Evolutionary conservation across 2,797 vertebrate genomes (phyloP).

Genomic region (Pseudotriccus pelzelni): DNA sequence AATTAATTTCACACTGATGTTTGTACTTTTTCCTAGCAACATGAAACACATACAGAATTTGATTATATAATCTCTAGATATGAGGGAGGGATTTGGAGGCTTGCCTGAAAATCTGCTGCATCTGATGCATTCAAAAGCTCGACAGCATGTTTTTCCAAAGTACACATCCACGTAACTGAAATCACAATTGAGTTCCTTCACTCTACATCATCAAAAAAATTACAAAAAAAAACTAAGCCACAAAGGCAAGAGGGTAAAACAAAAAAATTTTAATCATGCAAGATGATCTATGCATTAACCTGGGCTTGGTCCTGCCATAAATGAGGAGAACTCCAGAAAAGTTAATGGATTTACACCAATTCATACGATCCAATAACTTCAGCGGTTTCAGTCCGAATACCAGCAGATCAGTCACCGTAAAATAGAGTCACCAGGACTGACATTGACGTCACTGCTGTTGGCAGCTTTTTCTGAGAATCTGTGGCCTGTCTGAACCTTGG

Average conservation of each 20-base stretch:
- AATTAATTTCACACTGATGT: conserved; percentile 28
- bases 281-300: background rate
- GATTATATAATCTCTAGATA: conserved; percentile 45
- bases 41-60: background rate
- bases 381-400: conserved; percentile 5
- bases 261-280: background rate
- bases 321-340: background rate
- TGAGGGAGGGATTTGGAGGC: background rate
- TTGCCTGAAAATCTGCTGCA: conserved; percentile 19
- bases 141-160: background rate
- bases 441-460: background rate
- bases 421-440: background rate
- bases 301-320: background rate
- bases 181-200: background rate
- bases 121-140: background rate
- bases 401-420: background rate
- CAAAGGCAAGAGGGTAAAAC: background rate
- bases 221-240: background rate
- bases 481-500: background rate
- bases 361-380: background rate
- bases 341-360: background rate
- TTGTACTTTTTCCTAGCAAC: conserved; percentile 36
- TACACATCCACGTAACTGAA: background rate
- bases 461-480: background rate
- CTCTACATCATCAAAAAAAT: background rate